Conservation (phyloP, 2,888 invertebrate species). For the Drosophila stalkeri region DNA sequence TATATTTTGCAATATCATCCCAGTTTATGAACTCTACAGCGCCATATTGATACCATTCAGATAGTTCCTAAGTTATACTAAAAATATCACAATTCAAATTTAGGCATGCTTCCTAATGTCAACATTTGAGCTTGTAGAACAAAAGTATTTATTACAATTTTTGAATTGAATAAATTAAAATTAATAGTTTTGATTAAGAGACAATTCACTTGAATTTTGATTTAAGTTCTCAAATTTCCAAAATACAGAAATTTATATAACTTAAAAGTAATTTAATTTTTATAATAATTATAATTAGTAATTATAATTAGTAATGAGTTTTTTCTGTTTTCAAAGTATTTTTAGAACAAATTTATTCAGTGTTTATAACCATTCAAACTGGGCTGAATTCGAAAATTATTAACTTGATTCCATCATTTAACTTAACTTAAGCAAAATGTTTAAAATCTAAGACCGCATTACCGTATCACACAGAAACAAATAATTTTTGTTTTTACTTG, state of each 20-base stretch:
- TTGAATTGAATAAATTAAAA: background rate
- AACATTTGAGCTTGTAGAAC: background rate
- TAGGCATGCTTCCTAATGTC: constrained; percentile 1
- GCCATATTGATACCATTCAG: background rate
- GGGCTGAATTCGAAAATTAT: background rate
- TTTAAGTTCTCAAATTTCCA: background rate
- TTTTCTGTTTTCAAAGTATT: background rate
- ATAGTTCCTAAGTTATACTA: constrained; percentile 6
- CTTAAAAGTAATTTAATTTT: no score
- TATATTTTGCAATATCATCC: background rate
- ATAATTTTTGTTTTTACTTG: background rate
- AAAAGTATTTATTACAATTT: background rate
- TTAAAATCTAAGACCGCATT: constrained; percentile 1
- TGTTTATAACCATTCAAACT: background rate
- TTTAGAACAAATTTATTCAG: background rate
- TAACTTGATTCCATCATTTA: background rate
- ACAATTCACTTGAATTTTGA: background rate
- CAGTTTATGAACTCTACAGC: background rate
- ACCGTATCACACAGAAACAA: background rate
- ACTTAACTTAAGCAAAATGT: background rate
- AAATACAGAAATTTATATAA: background rate
- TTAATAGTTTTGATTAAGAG: background rate
- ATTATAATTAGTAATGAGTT: background rate
- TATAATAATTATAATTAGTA: no score
- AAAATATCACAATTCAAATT: constrained; percentile 16